Evolutionary conservation across 2,888 invertebrate genomes (phyloP), one percentile per base, ranked within the genome.

Genomic region (Ellobium chinense): DNA sequence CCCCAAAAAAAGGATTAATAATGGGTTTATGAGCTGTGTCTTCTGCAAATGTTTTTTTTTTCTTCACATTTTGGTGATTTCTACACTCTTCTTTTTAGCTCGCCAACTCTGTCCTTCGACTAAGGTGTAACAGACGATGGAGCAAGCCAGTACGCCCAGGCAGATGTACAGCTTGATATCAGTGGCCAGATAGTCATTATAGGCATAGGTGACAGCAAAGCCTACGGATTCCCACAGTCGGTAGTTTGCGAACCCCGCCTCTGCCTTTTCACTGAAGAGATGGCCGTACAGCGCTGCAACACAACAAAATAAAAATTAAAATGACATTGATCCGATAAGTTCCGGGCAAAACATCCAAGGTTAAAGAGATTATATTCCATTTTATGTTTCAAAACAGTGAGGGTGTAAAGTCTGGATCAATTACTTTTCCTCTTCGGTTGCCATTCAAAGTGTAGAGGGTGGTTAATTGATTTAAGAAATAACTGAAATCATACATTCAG

Each of bases 211-310:
- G 78, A 97, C 94, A 21, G 97, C 97, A 81, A 97, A 97, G 73
- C 98, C 98, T 0, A 96, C 95, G 0, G 97, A 96, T 92, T 98
- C 97, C 97, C 97, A 98, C 70, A 98, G 93, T 12, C 97, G 95
- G 93, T 98, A 98, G 94, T 97, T 98, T 85, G 97, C 97, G 93
- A 97, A 98, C 0, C 97, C 97, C 0, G 97, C 97, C 90, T 97
- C 97, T 89, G 97, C 96, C 87, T 96, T 95, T 24, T 96, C 95
- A 0, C 96, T 96, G 90, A 98, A 97, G 77, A 98, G 93, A 74
- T 96, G 96, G 9, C 98, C 97, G 88, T 97, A 97, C 34, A 97
- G 94, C 14, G 93, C 93, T 89, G 87, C 21, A 85, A 58, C 56
- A 75, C 9, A 37, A 66, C 9, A 66, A 66, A 29, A 39, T 9